Conservation (phyloP, 2,888 invertebrate species). For the Metallyticus violacea region DNA sequence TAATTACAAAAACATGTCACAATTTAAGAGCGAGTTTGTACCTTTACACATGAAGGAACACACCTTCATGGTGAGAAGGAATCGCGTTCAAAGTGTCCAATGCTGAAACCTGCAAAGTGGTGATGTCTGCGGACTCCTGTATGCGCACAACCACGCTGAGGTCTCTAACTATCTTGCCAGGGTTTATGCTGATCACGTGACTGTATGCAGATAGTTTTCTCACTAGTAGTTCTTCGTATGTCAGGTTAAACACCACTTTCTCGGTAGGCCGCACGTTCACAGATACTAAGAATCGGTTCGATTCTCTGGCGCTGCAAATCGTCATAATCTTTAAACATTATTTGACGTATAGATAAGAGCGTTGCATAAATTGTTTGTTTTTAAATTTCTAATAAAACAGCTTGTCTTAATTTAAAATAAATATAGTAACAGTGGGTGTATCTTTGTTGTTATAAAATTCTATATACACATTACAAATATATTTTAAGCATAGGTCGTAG, state of each 20-base stretch:
- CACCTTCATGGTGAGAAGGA: constrained; percentile 37
- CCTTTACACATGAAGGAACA: neutral
- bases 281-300: constrained; percentile 65
- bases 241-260: constrained; percentile 66
- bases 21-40: neutral
- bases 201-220: constrained; percentile 65
- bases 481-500: no score
- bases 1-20: no score
- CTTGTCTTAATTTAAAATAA: no score
- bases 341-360: no score
- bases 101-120: constrained; percentile 59
- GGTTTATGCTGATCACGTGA: constrained; percentile 65
- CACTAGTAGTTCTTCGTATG: constrained; percentile 67
- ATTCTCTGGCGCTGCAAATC: constrained; percentile 59
- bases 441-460: no score
- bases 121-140: constrained; percentile 60
- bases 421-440: no score
- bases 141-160: constrained; percentile 62
- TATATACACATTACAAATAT: no score
- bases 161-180: constrained; percentile 45
- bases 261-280: constrained; percentile 63
- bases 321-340: no score
- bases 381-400: constrained; percentile 27
- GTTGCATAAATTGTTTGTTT: no score
- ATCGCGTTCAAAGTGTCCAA: constrained; percentile 63